A percentile compares a stretch with the other conserved stretches of the same genome.
These are phyloP conservation scores for Asteroscopus sphinx DNA, from an alignment of 2,888 invertebrate species.

Conservation along the genomic window DNA sequence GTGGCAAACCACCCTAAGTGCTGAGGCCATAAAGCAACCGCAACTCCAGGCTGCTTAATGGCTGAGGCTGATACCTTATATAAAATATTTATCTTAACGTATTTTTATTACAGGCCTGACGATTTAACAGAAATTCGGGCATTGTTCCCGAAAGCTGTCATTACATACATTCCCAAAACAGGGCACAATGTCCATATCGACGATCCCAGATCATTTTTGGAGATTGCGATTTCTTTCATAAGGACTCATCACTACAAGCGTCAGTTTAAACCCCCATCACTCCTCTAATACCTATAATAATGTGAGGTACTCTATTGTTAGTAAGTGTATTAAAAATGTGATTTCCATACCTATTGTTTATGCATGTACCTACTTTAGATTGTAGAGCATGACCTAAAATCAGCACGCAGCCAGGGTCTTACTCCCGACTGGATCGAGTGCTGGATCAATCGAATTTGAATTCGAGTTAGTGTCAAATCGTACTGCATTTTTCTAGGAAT, in stretches of 20 bases:
- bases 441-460: too few species aligned
- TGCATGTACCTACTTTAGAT: not conserved
- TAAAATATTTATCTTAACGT: too few species aligned
- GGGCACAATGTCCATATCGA: slow-evolving; percentile 77
- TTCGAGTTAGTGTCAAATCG: too few species aligned
- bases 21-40: too few species aligned
- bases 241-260: slow-evolving; percentile 48
- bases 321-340: slow-evolving; percentile 23
- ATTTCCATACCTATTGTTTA: not conserved
- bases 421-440: too few species aligned
- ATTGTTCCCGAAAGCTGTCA: slow-evolving; percentile 76
- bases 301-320: slow-evolving; percentile 5
- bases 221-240: slow-evolving; percentile 79
- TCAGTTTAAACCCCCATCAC: slow-evolving; percentile 8
- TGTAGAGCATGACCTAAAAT: too few species aligned
- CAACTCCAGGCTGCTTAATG: too few species aligned
- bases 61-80: too few species aligned
- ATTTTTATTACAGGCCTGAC: slow-evolving; percentile 72
- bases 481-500: too few species aligned
- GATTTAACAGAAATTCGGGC: slow-evolving; percentile 91
- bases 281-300: slow-evolving; percentile 1
- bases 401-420: too few species aligned
- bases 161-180: slow-evolving; percentile 72
- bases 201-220: slow-evolving; percentile 80
- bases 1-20: too few species aligned